Evolutionary conservation across 2,888 invertebrate genomes (phyloP).

Genomic region (Tinea semifulvella): DNA sequence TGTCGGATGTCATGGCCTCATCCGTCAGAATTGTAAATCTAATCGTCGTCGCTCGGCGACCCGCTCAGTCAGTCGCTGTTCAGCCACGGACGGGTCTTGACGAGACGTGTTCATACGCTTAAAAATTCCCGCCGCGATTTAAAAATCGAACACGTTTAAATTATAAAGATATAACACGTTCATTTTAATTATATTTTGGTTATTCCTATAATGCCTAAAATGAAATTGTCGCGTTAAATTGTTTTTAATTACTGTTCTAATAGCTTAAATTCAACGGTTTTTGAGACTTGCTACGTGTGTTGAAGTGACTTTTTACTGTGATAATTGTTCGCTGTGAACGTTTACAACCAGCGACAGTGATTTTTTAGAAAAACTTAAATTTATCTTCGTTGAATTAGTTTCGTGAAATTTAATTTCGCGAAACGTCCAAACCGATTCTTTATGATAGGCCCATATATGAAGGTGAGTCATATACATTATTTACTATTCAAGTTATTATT

Average conservation of each 20-base stretch:
- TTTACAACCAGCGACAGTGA: slow-evolving; percentile 11
- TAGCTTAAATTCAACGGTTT: slow-evolving; percentile 17
- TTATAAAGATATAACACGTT: slow-evolving; percentile 29
- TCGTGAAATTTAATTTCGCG: slow-evolving; percentile 62
- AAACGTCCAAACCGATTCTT: slow-evolving; percentile 51
- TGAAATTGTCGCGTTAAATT: slow-evolving; percentile 50
- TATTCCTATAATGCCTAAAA: slow-evolving; percentile 50
- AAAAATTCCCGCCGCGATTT: slow-evolving; percentile 54
- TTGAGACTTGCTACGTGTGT: background rate
- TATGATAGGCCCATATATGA: slow-evolving; percentile 67
- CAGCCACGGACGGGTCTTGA: slow-evolving; percentile 45
- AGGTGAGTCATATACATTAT: slow-evolving; percentile 41
- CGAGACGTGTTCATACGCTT: slow-evolving; percentile 31
- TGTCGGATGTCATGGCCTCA: slow-evolving; percentile 1
- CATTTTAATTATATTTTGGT: slow-evolving; percentile 24
- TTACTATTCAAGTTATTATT: slow-evolving; percentile 19
- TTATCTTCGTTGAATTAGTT: slow-evolving; percentile 28
- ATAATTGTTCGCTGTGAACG: slow-evolving; percentile 9
- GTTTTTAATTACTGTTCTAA: slow-evolving; percentile 37
- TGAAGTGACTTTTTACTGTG: slow-evolving; percentile 9
- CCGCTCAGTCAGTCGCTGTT: slow-evolving; percentile 47
- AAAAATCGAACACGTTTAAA: slow-evolving; percentile 32
- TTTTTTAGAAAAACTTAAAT: background rate
- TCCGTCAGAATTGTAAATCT: background rate
- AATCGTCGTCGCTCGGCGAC: background rate